Evolutionary conservation across 2,113 vertebrate genomes (phyloP).

Genomic region (Bubalus kerabau): DNA sequence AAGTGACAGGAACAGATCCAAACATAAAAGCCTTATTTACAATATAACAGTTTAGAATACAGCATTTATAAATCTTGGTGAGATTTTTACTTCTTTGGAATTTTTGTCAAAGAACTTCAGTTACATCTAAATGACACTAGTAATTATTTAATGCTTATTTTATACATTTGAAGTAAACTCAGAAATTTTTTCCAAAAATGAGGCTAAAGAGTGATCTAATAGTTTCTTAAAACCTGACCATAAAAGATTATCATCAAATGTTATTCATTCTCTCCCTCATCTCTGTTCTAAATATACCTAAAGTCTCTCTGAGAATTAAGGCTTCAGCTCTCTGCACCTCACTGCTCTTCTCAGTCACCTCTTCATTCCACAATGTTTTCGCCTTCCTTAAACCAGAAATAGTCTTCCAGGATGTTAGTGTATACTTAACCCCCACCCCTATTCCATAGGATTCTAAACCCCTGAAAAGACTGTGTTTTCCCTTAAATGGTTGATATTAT

Average conservation of each 20-base stretch:
- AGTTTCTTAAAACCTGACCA: neutral
- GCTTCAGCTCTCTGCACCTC: neutral
- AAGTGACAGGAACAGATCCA: neutral
- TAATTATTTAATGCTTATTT: neutral
- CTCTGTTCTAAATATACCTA: neutral
- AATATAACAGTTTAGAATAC: neutral
- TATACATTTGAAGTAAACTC: neutral
- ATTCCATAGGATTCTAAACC: neutral
- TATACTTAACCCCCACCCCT: neutral
- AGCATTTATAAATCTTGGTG: neutral
- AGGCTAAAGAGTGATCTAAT: neutral
- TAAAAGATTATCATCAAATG: neutral
- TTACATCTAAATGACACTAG: neutral
- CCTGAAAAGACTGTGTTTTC: neutral
- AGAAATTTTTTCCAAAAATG: conserved; percentile 8
- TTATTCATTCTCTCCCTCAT: neutral
- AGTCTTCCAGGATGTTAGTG: neutral
- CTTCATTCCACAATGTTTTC: neutral
- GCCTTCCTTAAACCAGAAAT: neutral
- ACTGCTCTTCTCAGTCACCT: neutral
- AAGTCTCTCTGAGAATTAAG: neutral
- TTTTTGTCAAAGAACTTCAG: conserved; percentile 33
- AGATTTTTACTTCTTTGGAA: neutral
- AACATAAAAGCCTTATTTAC: neutral
- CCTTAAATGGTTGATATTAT: neutral